Evolutionary conservation across 2,888 invertebrate genomes (phyloP), one percentile per base, ranked within the genome.

Genomic region (Trichopoda pennipes): DNA sequence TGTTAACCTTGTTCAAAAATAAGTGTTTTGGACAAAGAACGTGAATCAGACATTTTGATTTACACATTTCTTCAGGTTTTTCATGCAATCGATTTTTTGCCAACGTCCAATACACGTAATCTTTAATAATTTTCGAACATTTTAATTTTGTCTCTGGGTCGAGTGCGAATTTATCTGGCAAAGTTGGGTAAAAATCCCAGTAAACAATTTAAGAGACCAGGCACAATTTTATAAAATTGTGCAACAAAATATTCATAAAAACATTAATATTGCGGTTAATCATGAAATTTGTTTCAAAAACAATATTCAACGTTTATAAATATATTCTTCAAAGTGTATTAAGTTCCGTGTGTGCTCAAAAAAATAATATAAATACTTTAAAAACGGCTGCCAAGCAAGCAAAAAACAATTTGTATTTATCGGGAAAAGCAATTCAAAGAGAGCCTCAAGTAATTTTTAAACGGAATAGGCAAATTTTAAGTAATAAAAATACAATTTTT

Each of bases 221-320:
- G 53, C 66, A 51, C 47, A 56, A 63, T 77, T 64, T 21, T 21
- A 76, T 58, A 63, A 47, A 47, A 58, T 69, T 84, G 79, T 76
- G 70, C 73, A 75, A 73, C 49, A 44, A 51, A 56, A 72, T 66
- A 69, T 21, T 42, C 17, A 38, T 58, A 82, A 64, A 72, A 75
- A 69, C 49, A 75, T 51, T 70, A 80, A 74, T 63, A 68, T 85
- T 85, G 80, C 89, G 88, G 86, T 88, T 88, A 91, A 91, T 90
- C 89, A 91, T 91, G 91, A 90, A 91, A 91, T 90, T 91, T 90
- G 89, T 89, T 88, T 86, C 86, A 90, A 86, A 87, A 85, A 87
- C 88, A 87, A 88, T 85, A 87, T 85, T 86, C 85, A 87, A 85
- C 74, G 78, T 81, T 66, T 82, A 82, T 85, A 84, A 82, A 23